Conservation (phyloP, 2,113 vertebrate genomes). For the Leptobrachium leishanense region DNA sequence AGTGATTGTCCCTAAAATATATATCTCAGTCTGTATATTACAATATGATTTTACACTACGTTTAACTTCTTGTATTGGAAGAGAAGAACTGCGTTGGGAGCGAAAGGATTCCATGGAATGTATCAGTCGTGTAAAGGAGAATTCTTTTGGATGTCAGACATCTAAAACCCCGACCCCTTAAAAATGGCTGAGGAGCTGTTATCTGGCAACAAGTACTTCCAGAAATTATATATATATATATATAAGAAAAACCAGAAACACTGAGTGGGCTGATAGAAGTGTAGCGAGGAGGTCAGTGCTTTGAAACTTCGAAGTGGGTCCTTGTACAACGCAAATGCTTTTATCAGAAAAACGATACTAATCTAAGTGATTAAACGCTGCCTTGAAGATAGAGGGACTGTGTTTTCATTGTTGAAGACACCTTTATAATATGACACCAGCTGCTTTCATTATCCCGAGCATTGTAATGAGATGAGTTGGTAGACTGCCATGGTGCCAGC, state of each 20-base stretch:
- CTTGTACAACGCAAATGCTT: conserved; percentile 77
- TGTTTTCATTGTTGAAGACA: conserved; percentile 76
- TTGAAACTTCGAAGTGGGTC: conserved; percentile 71
- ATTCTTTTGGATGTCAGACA: conserved; percentile 52
- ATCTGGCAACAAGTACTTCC: conserved; percentile 74
- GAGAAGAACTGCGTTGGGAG: conserved; percentile 56
- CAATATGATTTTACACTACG: conserved; percentile 52
- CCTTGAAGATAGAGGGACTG: conserved; percentile 73
- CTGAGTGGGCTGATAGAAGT: conserved; percentile 58
- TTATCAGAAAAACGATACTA: conserved; percentile 78
- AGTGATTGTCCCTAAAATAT: conserved; percentile 56
- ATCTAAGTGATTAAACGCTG: conserved; percentile 71
- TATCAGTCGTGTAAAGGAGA: conserved; percentile 57
- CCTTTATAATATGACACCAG: conserved; percentile 85
- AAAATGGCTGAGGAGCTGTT: conserved; percentile 78
- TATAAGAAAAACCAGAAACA: neutral
- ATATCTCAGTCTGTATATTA: conserved; percentile 24
- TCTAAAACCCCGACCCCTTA: conserved; percentile 62
- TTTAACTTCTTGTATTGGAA: conserved; percentile 30
- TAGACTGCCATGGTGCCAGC: conserved; percentile 82
- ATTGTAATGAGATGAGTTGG: conserved; percentile 73
- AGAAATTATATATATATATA: conserved; percentile 50
- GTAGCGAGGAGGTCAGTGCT: conserved; percentile 59
- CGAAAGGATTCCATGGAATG: conserved; percentile 12
- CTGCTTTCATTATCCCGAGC: conserved; percentile 76